phyloP scores from a whole-genome alignment of 35 echinoderm and acorn worm species.

The Amphiura filiformis region DNA sequence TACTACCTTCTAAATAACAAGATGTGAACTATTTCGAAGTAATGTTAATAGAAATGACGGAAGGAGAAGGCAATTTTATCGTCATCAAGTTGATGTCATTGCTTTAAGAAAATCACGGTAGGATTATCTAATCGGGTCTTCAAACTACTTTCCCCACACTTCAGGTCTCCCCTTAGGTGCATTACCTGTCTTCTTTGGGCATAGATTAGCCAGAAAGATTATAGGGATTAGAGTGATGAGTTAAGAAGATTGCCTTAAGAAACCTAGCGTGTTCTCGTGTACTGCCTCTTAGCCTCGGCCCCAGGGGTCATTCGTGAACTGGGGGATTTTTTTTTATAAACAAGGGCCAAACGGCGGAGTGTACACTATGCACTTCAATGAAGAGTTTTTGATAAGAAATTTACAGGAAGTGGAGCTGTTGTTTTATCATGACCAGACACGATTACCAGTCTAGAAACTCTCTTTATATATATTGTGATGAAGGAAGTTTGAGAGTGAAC shows the following conservation, averaged over 20 bases:
- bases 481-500: too few relatives aligned
- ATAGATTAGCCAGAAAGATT: not conserved
- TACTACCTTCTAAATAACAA: too few relatives aligned
- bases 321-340: not conserved
- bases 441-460: too few relatives aligned
- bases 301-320: not conserved
- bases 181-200: not conserved
- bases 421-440: too few relatives aligned
- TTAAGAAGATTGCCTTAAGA: not conserved
- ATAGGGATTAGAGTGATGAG: not conserved
- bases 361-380: too few relatives aligned
- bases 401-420: too few relatives aligned
- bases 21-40: too few relatives aligned
- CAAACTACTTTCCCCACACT: not conserved
- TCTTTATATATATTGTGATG: too few relatives aligned
- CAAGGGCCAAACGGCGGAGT: not conserved
- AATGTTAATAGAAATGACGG: too few relatives aligned
- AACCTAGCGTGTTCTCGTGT: not conserved
- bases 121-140: not conserved
- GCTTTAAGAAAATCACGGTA: not conserved
- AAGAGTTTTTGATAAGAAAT: too few relatives aligned
- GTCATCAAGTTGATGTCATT: not conserved
- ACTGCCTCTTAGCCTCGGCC: not conserved
- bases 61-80: too few relatives aligned
- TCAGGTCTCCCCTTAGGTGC: not conserved